These are phyloP conservation scores for Blomia tropicalis DNA, from an alignment of 2,888 invertebrate genomes.

Conservation along the genomic window DNA sequence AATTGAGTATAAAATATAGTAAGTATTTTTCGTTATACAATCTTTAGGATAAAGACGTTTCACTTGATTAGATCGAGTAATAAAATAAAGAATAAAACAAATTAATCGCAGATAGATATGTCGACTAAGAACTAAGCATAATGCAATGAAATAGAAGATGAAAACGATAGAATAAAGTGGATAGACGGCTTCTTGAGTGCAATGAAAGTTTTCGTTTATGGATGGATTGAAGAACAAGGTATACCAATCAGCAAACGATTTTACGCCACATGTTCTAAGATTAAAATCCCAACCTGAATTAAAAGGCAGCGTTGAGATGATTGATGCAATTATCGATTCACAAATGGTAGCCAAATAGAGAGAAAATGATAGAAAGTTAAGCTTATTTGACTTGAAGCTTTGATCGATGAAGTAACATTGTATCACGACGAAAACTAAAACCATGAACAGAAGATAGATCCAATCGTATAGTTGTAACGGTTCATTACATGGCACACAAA, in stretches of 20 bases:
- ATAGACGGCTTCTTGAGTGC: constrained; percentile 94
- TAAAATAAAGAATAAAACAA: constrained; percentile 50
- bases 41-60: constrained; percentile 38
- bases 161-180: constrained; percentile 51
- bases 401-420: constrained; percentile 82
- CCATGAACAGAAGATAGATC: constrained; percentile 87
- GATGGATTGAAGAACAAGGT: constrained; percentile 83
- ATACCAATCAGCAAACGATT: constrained; percentile 84
- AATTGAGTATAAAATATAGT: constrained; percentile 82
- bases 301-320: constrained; percentile 59
- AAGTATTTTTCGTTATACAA: constrained; percentile 48
- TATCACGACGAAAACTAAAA: constrained; percentile 62
- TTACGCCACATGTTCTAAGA: constrained; percentile 60
- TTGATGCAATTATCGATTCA: constrained; percentile 59
- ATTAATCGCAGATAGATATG: constrained; percentile 3
- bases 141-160: constrained; percentile 19
- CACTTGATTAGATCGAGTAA: constrained; percentile 58
- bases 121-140: constrained; percentile 13
- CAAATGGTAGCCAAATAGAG: constrained; percentile 65
- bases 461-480: constrained; percentile 70
- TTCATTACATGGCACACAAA: constrained; percentile 59
- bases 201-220: constrained; percentile 80
- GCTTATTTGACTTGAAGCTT: constrained; percentile 44
- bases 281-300: constrained; percentile 53
- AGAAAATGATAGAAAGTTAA: constrained; percentile 55